Base-by-base conservation (phyloP, 2,797 vertebrate species). In the Acanthurus leucopareius region DNA sequence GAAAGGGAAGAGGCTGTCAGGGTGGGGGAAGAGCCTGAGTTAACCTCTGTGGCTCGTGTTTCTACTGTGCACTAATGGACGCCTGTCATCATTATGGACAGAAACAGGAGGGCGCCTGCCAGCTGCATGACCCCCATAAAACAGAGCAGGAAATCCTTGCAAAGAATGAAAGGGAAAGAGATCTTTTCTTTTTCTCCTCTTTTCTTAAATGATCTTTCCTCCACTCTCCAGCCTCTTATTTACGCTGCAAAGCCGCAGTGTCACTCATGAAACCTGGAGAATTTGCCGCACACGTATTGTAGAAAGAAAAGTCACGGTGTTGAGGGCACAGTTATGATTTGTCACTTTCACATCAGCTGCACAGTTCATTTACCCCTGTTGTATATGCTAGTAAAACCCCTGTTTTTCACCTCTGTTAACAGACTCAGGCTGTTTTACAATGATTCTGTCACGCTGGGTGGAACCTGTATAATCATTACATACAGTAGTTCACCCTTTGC, bases 71-170 rank as follows among this genome's bases (percentile, higher is more conserved):
- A 90, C 93, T 95, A 94, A 95, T 94, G 89, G 94, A 94, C 38
- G 91, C 90, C 92, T 94, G 94, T 95, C 94, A 95, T 94, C 92
- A 87, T 93, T 93, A 94, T 74, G 87, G 93, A 94, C 94, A 93
- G 93, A 94, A 94, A 94, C 92, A 94, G 93, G 90, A 95, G 93
- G 94, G 93, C 93, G 92, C 89, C 93, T 91, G 92, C 93, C 95
- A 95, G 93, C 94, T 95, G 94, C 89, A 92, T 94, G 94, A 95
- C 93, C 94, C 93, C 93, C 93, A 95, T 94, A 95, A 95, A 95
- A 94, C 87, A 84, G 84, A 91, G 86, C 93, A 94, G 94, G 94
- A 95, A 95, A 94, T 94, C 93, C 93, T 94, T 88, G 85, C 90
- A 88, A 86, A 83, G 86, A 92, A 86, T 87, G 90, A 93, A 92